Conservation (phyloP, 2,888 invertebrate genomes). For the Allygus modestus region DNA sequence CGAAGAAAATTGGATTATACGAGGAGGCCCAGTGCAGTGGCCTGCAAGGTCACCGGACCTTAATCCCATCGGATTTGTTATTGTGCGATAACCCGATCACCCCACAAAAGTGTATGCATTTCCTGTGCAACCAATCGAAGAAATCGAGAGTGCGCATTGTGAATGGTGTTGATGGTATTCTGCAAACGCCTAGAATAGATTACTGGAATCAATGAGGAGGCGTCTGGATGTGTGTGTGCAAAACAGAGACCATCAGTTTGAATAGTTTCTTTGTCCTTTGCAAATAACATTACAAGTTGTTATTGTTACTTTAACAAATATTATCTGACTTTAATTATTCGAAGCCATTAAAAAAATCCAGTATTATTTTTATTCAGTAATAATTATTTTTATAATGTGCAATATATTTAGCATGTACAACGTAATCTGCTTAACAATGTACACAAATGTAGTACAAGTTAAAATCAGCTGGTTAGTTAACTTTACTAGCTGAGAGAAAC, state of each 20-base stretch:
- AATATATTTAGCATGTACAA: not conserved
- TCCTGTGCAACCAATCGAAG: slow-evolving; percentile 66
- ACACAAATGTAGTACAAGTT: not conserved
- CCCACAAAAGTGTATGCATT: slow-evolving; percentile 68
- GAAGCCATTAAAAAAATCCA: not conserved
- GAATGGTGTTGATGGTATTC: slow-evolving; percentile 64
- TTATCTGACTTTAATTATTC: not conserved
- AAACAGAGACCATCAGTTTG: slow-evolving; percentile 50
- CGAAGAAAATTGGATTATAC: slow-evolving; percentile 69
- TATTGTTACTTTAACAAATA: not conserved
- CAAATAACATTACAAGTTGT: not conserved
- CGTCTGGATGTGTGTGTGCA: slow-evolving; percentile 49
- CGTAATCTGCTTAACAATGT: not conserved
- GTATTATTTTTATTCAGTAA: not conserved
- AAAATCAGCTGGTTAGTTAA: not conserved
- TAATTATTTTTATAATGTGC: not conserved
- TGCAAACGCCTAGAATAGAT: slow-evolving; percentile 64
- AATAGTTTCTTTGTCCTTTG: not conserved
- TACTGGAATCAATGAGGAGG: slow-evolving; percentile 49
- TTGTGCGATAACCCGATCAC: slow-evolving; percentile 64
- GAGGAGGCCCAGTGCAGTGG: slow-evolving; percentile 69
- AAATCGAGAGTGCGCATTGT: slow-evolving; percentile 67
- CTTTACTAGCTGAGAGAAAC: not conserved
- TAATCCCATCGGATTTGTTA: slow-evolving; percentile 68
- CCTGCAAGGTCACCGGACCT: slow-evolving; percentile 69